Base-by-base conservation (phyloP, 2,113 vertebrate species). In the Solea solea region DNA sequence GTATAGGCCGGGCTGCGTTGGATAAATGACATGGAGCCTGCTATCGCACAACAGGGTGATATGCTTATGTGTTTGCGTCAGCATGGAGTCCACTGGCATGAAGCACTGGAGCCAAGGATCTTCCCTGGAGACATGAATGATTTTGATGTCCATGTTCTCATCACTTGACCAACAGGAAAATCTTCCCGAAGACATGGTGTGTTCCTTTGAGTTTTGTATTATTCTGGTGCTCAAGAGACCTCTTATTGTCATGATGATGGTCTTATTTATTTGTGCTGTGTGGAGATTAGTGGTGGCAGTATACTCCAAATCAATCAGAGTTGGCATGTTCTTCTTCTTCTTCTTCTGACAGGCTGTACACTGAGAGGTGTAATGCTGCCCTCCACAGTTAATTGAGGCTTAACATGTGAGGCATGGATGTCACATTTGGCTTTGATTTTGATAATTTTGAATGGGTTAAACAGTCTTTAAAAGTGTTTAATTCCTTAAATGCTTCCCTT, bases 11-110 rank as follows among this genome's bases (percentile, higher is more conserved):
- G 84, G 67, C 86, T 64, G 7, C 74, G 83, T 73, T 57, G 87
- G 87, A 82, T 78, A 80, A 87, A 89, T 76, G 73, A 83, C 80
- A 74, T 69, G 85, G 87, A 89, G 74, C 80, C 83, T 80, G 77
- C 80, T 74, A 72, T 80, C 77, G 25, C 45, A 6, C 87, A 68
- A 81, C 84, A 79, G 77, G 79, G 77, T 74, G 81, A 61, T 84
- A 86, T 87, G 83, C 85, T 82, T 74, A 79, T 81, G 83, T 88
- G 81, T 87, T 88, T 82, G 79, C 79, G 49, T 79, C 81, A 69
- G 62, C 84, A 79, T 72, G 86, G 84, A 88, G 78, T 78, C 83
- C 78, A 71, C 85, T 69, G 83, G 81, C 73, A 86, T 69, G 75
- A 85, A 85, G 84, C 84, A 59, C 70, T 72, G 84, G 84, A 90